Conservation (phyloP, 1,140 invertebrate genomes). For the Aphelenchoides fujianensis region DNA sequence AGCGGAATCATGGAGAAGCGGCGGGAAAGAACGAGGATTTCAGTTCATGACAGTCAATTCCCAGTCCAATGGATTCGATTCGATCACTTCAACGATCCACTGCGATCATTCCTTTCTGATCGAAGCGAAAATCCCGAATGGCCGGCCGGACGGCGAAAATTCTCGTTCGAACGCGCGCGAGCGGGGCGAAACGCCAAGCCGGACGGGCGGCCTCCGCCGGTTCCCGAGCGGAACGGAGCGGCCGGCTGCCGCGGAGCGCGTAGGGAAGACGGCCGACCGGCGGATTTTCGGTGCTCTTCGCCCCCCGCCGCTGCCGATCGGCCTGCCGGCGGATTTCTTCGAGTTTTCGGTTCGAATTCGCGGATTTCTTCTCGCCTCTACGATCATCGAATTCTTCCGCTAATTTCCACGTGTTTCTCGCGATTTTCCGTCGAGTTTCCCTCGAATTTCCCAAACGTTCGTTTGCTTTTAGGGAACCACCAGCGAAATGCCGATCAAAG, state of each 20-base stretch:
- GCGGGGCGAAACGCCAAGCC: too few relatives aligned
- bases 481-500: slow-evolving; percentile 60
- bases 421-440: neutral
- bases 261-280: neutral
- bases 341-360: neutral
- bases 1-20: too few relatives aligned
- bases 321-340: neutral
- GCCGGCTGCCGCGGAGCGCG: neutral
- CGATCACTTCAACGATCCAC: too few relatives aligned
- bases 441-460: neutral
- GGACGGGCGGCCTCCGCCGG: neutral
- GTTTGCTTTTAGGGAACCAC: neutral
- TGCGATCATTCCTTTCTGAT: too few relatives aligned
- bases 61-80: slow-evolving; percentile 18
- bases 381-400: too few relatives aligned
- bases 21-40: too few relatives aligned
- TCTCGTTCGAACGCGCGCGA: too few relatives aligned
- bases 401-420: neutral
- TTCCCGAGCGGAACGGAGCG: neutral
- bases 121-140: too few relatives aligned
- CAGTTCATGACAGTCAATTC: too few relatives aligned
- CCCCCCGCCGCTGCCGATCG: neutral
- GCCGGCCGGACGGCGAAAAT: too few relatives aligned
- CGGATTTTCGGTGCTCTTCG: neutral
- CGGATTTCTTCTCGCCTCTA: neutral